Conservation (phyloP, 2,888 invertebrate genomes). For the Agapostemon virescens region DNA sequence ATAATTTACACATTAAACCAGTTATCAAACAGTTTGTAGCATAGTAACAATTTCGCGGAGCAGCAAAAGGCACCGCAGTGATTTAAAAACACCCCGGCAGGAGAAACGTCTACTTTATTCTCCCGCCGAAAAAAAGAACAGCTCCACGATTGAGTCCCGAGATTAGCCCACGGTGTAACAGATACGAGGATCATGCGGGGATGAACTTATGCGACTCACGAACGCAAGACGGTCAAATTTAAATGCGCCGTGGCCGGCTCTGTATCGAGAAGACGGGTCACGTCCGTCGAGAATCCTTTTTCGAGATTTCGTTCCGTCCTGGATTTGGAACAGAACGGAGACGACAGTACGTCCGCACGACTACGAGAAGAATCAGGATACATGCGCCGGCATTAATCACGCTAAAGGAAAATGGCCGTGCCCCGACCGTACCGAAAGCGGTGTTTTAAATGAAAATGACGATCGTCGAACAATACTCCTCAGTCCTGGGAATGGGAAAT, state of each 20-base stretch:
- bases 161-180: slow-evolving; percentile 56
- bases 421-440: slow-evolving; percentile 42
- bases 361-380: slow-evolving; percentile 36
- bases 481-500: slow-evolving; percentile 34
- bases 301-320: slow-evolving; percentile 56
- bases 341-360: slow-evolving; percentile 48
- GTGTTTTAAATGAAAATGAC: slow-evolving; percentile 65
- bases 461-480: slow-evolving; percentile 33
- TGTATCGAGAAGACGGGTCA: slow-evolving; percentile 66
- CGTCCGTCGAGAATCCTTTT: slow-evolving; percentile 59
- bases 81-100: slow-evolving; percentile 3
- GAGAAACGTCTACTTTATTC: not conserved
- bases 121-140: not conserved
- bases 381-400: slow-evolving; percentile 59
- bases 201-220: slow-evolving; percentile 67
- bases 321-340: slow-evolving; percentile 51
- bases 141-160: slow-evolving; percentile 31
- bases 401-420: slow-evolving; percentile 35
- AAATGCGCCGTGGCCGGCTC: slow-evolving; percentile 59
- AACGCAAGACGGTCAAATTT: slow-evolving; percentile 64
- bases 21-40: not conserved
- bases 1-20: not conserved
- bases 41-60: not conserved
- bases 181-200: slow-evolving; percentile 52
- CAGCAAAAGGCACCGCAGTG: not conserved